Base-by-base conservation (phyloP, 2,888 invertebrate genomes). In the Drosophila robusta region DNA sequence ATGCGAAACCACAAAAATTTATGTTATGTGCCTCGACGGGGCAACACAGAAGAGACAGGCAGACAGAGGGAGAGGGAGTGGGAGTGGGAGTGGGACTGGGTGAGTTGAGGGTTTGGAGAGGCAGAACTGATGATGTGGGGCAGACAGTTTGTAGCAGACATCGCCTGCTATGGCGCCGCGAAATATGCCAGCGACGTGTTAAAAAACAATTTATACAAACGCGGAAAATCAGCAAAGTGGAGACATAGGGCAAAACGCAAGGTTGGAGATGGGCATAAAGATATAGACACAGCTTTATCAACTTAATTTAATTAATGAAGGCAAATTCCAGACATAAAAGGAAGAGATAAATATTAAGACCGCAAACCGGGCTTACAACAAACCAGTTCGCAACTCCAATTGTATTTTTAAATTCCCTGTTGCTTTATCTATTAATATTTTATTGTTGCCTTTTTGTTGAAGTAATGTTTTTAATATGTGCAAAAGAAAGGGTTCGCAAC, bases 1-100 rank as follows among this genome's bases (percentile, higher is more conserved):
- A 85, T 73, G 77, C 67, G 69, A 69, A 77, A 64, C 77, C 77
- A 69, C 69, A 70, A 74, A 70, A 82, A 79, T 87, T 54, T 68
- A 75, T 78, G 69, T 44, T 66, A 64, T 68, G 57, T 57, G 57
- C 24, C 49, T 36, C 36, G 11, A 4, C 38, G 57, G 24, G 29
- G n/a, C 38, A 39, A 50, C 39, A 63, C 32, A 36, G 29, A 29
- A 29, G 29, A 29, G 29, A 29, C 29, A 29, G 29, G 9, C 29
- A 9, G 29, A 29, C 9, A 29, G 9, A 2, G 29, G 2, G 9
- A 29, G 29, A 29, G 9, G 9, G 9, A 29, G 0, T 2, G 29
- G 3, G 9, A 29, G 8, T 9, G 29, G 9, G 9, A 29, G 2
- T 3, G 29, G 8, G 9, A 29, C 2, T 9, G 29, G 29, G 9